Base-by-base conservation (phyloP, 2,797 vertebrate genomes). In the Orestias chungarensis region DNA sequence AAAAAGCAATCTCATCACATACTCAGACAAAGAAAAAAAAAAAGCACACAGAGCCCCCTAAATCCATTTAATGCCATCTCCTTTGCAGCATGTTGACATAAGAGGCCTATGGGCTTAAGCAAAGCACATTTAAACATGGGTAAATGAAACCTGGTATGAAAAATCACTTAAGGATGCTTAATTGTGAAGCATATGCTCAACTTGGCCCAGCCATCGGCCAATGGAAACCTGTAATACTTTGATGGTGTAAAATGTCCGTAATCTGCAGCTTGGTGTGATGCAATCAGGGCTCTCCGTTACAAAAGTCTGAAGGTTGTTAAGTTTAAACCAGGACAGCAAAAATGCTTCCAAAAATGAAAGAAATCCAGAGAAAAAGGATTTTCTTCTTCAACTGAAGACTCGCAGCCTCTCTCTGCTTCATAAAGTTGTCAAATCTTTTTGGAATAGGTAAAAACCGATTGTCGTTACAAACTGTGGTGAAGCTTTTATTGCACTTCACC, bases 61-160 rank as follows among this genome's bases (percentile, higher is more conserved):
- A 92, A 94, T 93, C 90, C 87, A 88, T 90, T 94, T 93, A 94
- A 93, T 92, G 82, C 91, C 89, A 86, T 92, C 88, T 89, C 87
- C 84, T 93, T 87, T 88, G 87, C 90, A 91, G 91, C 88, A 85
- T 92, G 92, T 93, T 93, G 92, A 93, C 89, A 91, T 86, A 89
- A 87, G 89, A 92, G 88, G 90, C 88, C 90, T 90, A 94, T 92
- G 91, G 83, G 92, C 90, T 94, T 94, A 93, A 86, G 86, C 73
- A 89, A 89, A 89, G 88, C 85, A 89, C 88, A 92, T 91, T 93
- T 92, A 92, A 92, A 93, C 90, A 92, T 50, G 86, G 75, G 90
- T 86, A 89, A 93, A 93, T 89, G 86, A 92, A 88, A 91, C 86
- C 73, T 42, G 76, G 81, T 82, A 92, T 82, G 82, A 92, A 88